Base-by-base conservation (phyloP, 1,140 invertebrate species). In the Aporrectodea caliginosa region DNA sequence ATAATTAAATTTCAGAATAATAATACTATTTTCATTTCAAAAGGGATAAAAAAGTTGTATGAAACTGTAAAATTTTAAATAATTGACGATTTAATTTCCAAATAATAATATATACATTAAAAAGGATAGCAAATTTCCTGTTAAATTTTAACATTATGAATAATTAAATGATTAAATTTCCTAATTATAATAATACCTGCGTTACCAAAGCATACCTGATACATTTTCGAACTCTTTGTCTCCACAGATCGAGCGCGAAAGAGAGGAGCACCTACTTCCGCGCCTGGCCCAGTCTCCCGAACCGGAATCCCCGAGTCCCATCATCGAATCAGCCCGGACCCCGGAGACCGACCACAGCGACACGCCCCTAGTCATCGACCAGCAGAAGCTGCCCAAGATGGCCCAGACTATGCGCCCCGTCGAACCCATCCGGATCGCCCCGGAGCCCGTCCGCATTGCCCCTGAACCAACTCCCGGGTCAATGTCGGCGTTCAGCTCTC, bases 221-320 rank as follows among this genome's bases (percentile, higher is more conserved):
- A n/a, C n/a, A n/a, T n/a, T n/a, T n/a, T n/a, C n/a, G n/a, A n/a
- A n/a, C n/a, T n/a, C n/a, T n/a, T n/a, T n/a, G n/a, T n/a, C n/a
- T n/a, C n/a, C 80, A 16, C 78, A 87, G 87, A 85, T 88, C 82
- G 87, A 89, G 81, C 82, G 91, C 82, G 93, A 94, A 85, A 90
- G 92, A 35, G 94, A 96, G 84, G 93, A 94, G 84, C 91, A 93
- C 84, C 94, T 95, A 86, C 92, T 92, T 85, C 94, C 94, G 1
- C 92, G 86, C 68, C 81, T 89, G 69, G 82, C 86, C 58, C 77
- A 83, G 75, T 80, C 80, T 70, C 81, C 75, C 32, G 79, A 80
- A 27, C 82, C 79, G 30, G 80, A 79, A n/a, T 80, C 81, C 14
- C 71, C 79, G 35, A 75, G 74, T 35, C 77, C 75, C 29, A 16